Evolutionary conservation across 1,140 invertebrate genomes (phyloP).

Genomic region (Hyposmocoma kahamanoa): DNA sequence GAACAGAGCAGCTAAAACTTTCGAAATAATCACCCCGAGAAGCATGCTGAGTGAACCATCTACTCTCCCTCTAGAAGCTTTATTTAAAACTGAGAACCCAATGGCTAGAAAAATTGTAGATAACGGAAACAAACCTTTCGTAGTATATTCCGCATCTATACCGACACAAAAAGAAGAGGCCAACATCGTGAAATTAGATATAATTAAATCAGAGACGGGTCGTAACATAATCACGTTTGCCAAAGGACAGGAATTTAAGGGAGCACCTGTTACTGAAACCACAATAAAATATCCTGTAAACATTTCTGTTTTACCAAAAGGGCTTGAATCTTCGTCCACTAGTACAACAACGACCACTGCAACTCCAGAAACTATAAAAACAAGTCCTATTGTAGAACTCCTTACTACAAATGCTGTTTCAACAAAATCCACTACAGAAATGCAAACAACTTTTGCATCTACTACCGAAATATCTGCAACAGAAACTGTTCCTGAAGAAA

Average conservation of each 20-base stretch:
- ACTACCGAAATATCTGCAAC: slow-evolving; percentile 29
- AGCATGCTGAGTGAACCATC: slow-evolving; percentile 70
- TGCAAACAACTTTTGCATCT: slow-evolving; percentile 24
- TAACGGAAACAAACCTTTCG: slow-evolving; percentile 48
- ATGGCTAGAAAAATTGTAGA: slow-evolving; percentile 34
- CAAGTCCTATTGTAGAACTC: slow-evolving; percentile 45
- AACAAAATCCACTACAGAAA: slow-evolving; percentile 18
- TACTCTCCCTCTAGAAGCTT: slow-evolving; percentile 77
- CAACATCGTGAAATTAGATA: slow-evolving; percentile 49
- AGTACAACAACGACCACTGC: slow-evolving; percentile 15
- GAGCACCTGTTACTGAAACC: slow-evolving; percentile 30
- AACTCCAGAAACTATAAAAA: slow-evolving; percentile 15
- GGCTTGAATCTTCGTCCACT: slow-evolving; percentile 12
- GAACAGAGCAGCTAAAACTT: slow-evolving; percentile 33
- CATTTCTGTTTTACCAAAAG: slow-evolving; percentile 40
- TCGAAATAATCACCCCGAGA: slow-evolving; percentile 54
- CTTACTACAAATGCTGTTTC: slow-evolving; percentile 36
- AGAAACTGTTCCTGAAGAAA: slow-evolving; percentile 41
- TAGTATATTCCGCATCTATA: slow-evolving; percentile 62
- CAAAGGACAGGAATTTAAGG: slow-evolving; percentile 57
- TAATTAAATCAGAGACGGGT: slow-evolving; percentile 44
- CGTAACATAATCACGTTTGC: slow-evolving; percentile 48
- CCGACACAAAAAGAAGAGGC: slow-evolving; percentile 39
- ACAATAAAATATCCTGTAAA: slow-evolving; percentile 41
- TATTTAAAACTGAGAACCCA: slow-evolving; percentile 74